Conservation (phyloP, 2,888 invertebrate genomes). For the Dicyrtoma fusca region DNA sequence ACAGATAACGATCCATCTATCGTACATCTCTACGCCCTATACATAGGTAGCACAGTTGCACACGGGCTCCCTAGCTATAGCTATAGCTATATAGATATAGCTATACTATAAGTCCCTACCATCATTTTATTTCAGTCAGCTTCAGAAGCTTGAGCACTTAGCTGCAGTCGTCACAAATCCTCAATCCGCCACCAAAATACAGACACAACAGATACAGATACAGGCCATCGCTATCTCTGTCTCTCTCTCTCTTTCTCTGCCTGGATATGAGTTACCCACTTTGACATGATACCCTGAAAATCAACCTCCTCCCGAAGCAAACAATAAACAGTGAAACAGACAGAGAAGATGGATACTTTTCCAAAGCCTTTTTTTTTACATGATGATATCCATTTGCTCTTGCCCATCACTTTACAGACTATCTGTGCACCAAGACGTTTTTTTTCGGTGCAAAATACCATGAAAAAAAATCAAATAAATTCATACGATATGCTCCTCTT, state of each 20-base stretch:
- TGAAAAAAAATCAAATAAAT: slow-evolving; percentile 13
- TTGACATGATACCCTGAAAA: neutral
- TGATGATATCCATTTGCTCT: slow-evolving; percentile 12
- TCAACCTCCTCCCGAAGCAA: neutral
- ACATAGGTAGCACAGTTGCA: too few species aligned
- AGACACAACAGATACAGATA: neutral
- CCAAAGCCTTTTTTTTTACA: too few species aligned
- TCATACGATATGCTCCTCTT: neutral
- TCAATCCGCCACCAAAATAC: too few species aligned
- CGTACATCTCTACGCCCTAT: neutral
- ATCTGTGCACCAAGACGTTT: too few species aligned
- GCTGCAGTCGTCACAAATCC: too few species aligned
- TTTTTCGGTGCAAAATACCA: slow-evolving; percentile 17
- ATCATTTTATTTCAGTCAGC: slow-evolving; percentile 28
- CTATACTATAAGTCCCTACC: too few species aligned
- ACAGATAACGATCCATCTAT: slow-evolving; percentile 44
- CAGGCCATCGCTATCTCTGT: neutral
- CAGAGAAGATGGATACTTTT: too few species aligned
- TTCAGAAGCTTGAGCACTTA: neutral
- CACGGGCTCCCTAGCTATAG: too few species aligned
- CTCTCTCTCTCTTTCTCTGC: too few species aligned
- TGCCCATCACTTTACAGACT: slow-evolving; percentile 14
- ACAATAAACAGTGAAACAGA: slow-evolving; percentile 10
- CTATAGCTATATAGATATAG: too few species aligned
- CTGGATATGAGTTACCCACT: neutral